Evolutionary conservation across 2,888 invertebrate genomes (phyloP), one percentile per base, ranked within the genome.

Genomic region (Zaprionus lineosus): DNA sequence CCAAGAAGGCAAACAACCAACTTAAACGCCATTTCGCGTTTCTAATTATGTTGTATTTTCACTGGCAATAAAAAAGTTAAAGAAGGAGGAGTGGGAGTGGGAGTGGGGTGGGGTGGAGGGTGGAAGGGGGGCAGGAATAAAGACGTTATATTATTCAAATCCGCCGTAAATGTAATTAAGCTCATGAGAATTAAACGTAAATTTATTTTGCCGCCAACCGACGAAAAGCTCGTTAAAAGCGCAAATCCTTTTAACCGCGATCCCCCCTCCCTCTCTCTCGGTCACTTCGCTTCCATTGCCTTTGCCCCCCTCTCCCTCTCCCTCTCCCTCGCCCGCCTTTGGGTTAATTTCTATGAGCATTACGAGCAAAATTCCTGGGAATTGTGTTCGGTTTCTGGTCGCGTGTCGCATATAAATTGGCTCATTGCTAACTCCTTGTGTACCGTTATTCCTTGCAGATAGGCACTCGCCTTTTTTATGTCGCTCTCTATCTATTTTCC

Each of bases 101-200:
- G 12, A 4, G 18, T 7, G 46, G 5, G 11, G 21, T 8, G 31
- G 19, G 3, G 28, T 19, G 15, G 3, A 1, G 28, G 14, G n/a
- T n/a, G n/a, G 41, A 28, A 24, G 7, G 8, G 19, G n/a, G 8
- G 18, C 16, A 33, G 69, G 79, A 76, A 83, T 78, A 81, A 62
- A 74, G 43, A 63, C 65, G 62, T 70, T 66, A 62, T 77, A 66
- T 81, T 69, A 73, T 81, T 74, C 69, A 75, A 78, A 83, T 84
- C 76, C 68, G 67, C 39, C 85, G 73, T 79, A 60, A 84, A 84
- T 62, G 76, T 83, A 84, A 82, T 82, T 84, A 84, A 82, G 79
- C 85, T 83, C 85, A 51, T 65, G 79, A 64, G 85, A 83, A 79
- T 82, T 82, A 57, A 74, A 62, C 83, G 74, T 44, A 64, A 68